Conservation (phyloP, 2,888 invertebrate genomes). For the Zygaena filipendulae region DNA sequence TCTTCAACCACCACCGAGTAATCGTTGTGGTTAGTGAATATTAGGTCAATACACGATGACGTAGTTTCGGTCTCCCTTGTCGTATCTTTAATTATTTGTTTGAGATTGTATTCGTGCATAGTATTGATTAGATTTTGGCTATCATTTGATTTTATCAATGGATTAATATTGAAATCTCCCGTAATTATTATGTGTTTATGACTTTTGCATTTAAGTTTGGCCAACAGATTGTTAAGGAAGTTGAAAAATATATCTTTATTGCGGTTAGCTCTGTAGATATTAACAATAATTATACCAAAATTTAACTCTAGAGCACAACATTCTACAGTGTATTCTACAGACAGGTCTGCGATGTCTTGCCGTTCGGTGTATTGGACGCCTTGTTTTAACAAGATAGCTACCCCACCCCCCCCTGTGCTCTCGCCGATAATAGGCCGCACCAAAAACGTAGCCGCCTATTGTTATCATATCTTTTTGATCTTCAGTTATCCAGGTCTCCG, state of each 20-base stretch:
- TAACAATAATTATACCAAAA: constrained; percentile 4
- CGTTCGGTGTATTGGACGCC: constrained; percentile 1
- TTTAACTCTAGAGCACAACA: constrained; percentile 10
- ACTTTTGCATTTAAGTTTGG: constrained; percentile 1
- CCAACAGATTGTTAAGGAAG: constrained; percentile 2
- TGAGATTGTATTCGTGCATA: constrained; percentile 3
- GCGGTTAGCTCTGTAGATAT: constrained; percentile 5
- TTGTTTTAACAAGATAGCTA: constrained; percentile 6
- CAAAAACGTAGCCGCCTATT: constrained; percentile 1
- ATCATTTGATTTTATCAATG: background rate
- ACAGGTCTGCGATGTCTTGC: constrained; percentile 5
- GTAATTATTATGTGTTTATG: constrained; percentile 7
- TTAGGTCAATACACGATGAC: too few relatives aligned
- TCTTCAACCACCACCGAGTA: background rate
- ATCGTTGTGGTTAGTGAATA: too few relatives aligned
- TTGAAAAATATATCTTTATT: constrained; percentile 5
- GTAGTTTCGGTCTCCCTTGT: constrained; percentile 1
- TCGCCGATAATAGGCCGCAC: constrained; percentile 3
- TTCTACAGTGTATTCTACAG: constrained; percentile 7
- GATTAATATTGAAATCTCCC: constrained; percentile 8
- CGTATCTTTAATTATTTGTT: constrained; percentile 1
- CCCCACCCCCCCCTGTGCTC: constrained; percentile 7
- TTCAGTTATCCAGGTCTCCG: constrained; percentile 10
- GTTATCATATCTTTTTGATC: constrained; percentile 4
- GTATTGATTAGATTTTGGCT: background rate